These are phyloP conservation scores for Nothoprocta pentlandii DNA, from an alignment of 2,113 vertebrate genomes.

Conservation along the genomic window DNA sequence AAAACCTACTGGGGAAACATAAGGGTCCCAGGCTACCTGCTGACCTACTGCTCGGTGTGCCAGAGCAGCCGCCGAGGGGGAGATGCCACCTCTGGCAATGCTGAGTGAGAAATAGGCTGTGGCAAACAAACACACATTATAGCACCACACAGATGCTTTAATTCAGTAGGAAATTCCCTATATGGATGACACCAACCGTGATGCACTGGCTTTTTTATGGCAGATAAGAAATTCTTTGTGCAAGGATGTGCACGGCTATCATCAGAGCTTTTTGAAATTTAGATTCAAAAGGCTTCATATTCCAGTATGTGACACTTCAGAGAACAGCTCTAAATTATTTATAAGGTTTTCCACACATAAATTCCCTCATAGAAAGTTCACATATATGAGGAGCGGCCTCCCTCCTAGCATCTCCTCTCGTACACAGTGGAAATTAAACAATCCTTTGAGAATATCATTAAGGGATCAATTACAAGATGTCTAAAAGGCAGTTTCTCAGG, in stretches of 20 bases:
- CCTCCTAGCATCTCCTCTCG: neutral
- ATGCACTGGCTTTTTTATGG: neutral
- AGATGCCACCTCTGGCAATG: neutral
- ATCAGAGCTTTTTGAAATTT: neutral
- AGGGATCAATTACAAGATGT: neutral
- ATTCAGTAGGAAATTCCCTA: neutral
- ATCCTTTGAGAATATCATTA: conserved; percentile 19
- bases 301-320: neutral
- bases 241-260: fast-evolving
- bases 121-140: neutral
- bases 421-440: neutral
- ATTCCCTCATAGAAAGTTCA: neutral
- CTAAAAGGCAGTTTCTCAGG: neutral
- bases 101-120: neutral
- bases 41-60: neutral
- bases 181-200: fast-evolving
- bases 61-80: neutral
- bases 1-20: conserved; percentile 20
- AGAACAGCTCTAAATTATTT: neutral
- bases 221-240: neutral
- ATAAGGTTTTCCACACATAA: neutral
- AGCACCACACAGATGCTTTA: neutral
- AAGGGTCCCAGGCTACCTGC: conserved; percentile 17
- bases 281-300: neutral
- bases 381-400: neutral